Percentiles rank a stretch among this genome's conserved stretches.
Conservation (phyloP, 2,113 vertebrate species). For the Ceyx margarethae region DNA sequence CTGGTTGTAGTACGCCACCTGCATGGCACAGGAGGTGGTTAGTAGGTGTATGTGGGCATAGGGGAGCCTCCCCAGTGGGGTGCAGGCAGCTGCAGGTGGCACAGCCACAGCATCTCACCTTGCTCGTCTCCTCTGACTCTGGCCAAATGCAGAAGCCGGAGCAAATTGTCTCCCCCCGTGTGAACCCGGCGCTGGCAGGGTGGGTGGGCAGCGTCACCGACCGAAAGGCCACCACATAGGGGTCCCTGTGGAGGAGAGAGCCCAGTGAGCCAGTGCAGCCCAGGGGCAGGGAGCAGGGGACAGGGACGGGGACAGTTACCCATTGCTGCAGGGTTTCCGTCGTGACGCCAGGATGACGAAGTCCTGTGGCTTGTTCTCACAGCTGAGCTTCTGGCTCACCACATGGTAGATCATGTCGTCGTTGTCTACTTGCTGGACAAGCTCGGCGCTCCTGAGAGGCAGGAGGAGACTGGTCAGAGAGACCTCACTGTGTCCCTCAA, state of each 20-base stretch:
- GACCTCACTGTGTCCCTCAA: background rate
- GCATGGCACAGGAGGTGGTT: background rate
- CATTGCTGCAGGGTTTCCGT: slow-evolving; percentile 84
- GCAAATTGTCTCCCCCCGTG: slow-evolving; percentile 87
- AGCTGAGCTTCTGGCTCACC: slow-evolving; percentile 75
- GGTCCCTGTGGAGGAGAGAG: slow-evolving; percentile 78
- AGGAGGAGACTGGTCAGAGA: fast-evolving
- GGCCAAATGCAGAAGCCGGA: slow-evolving; percentile 92
- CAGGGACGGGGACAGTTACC: slow-evolving; percentile 55
- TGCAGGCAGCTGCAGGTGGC: fast-evolving
- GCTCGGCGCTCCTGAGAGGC: slow-evolving; percentile 78
- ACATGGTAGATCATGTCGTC: slow-evolving; percentile 91
- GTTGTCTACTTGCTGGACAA: slow-evolving; percentile 86
- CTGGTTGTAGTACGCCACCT: slow-evolving; percentile 97
- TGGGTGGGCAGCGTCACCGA: slow-evolving; percentile 89
- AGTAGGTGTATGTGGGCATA: background rate
- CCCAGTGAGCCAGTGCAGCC: fast-evolving
- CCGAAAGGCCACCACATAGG: slow-evolving; percentile 90
- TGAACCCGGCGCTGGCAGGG: slow-evolving; percentile 68
- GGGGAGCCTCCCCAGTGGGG: fast-evolving
- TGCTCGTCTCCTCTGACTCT: slow-evolving; percentile 77
- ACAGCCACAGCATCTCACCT: slow-evolving; percentile 72
- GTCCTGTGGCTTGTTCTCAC: slow-evolving; percentile 82
- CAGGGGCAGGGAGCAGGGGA: fast-evolving
- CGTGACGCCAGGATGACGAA: slow-evolving; percentile 90